Evolutionary conservation across 1,140 invertebrate genomes (phyloP), one percentile per base, ranked within the genome.

Genomic region (Cydia pomonella): DNA sequence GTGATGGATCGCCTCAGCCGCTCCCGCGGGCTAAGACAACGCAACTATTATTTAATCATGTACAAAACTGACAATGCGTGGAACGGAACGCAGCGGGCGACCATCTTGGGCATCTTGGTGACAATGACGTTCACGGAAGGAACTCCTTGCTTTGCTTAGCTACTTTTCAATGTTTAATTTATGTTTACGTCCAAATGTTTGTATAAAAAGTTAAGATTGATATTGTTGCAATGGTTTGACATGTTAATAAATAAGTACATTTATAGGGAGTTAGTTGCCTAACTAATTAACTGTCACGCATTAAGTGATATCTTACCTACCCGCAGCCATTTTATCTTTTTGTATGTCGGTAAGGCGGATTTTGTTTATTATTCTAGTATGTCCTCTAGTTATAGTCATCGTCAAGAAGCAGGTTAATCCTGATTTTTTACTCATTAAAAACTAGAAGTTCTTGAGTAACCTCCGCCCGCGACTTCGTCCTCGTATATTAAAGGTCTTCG

Each of bases 61-160:
- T 18, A 23, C 53, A 23, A 59, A 59, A 59, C 53, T 59, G 53
- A 59, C 53, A 59, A 59, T 59, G 53, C 53, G 21, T 21, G 53
- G 53, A 59, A 23, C 53, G 53, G 18, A 12, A 10, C 53, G 21
- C 53, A 59, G 53, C 53, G 53, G 53, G 53, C 21, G 53, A 5
- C 53, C 53, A 23, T 59, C 21, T 59, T 23, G 53, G 18, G 9
- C 53, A 23, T 59, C 21, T 59, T 59, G 53, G 53, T 2, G 53
- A 59, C 53, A 59, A 59, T 59, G 53, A 59, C 53, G 53, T 59
- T 59, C 53, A 59, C 53, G 53, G 53, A 59, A 59, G 53, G 53
- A 59, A 59, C 53, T 59, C 21, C 21, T 59, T 59, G 53, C 21
- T 10, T 21, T 50, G 47, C n/a, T n/a, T 50, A 50, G 53, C 9